Conservation (phyloP, 2,797 vertebrate species). For the Hemitrygon akajei region DNA sequence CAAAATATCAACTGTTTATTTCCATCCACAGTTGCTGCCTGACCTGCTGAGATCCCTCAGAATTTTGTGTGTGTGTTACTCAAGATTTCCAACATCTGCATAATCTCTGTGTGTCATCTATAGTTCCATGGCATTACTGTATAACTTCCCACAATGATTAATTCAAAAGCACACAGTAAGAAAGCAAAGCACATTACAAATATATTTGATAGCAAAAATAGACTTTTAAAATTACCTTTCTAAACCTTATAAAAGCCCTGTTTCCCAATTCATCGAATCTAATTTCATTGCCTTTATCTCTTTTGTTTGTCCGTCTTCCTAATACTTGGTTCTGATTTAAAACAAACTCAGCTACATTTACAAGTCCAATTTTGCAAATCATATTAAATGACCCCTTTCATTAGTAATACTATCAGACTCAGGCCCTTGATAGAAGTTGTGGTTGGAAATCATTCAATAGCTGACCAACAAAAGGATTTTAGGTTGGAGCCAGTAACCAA, state of each 20-base stretch:
- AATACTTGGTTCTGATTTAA: background rate
- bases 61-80: no score
- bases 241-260: background rate
- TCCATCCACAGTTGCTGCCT: no score
- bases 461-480: background rate
- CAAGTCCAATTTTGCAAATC: background rate
- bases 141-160: background rate
- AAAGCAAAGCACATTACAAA: background rate
- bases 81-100: no score
- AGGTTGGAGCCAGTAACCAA: background rate
- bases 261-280: background rate
- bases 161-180: background rate
- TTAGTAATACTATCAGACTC: background rate
- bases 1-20: no score
- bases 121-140: background rate
- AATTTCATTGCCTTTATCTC: background rate
- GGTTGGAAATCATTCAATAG: background rate
- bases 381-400: background rate
- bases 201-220: background rate
- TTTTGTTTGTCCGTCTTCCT: background rate
- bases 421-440: background rate
- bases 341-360: background rate
- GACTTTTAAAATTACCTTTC: background rate
- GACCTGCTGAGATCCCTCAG: no score
- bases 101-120: no score